phyloP scores from a whole-genome alignment of 2,113 vertebrate species.

The Parotia lawesii region DNA sequence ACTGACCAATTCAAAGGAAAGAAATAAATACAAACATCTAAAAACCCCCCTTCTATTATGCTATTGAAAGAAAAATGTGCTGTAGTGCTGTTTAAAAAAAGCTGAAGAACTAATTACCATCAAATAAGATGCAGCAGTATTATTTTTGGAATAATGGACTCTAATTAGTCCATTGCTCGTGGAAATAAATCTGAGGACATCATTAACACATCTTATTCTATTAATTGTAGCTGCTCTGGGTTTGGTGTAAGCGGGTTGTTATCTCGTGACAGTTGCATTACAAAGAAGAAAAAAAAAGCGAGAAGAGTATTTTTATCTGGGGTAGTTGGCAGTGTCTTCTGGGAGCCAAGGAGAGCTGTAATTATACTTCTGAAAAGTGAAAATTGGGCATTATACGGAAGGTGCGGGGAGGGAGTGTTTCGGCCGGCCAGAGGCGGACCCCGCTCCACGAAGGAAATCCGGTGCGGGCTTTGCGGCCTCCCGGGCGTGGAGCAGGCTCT shows the following conservation, averaged over 20 bases:
- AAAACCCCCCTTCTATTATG: background rate
- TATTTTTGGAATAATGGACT: conserved; percentile 62
- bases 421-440: background rate
- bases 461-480: background rate
- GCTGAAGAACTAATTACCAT: conserved; percentile 31
- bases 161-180: conserved; percentile 26
- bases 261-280: background rate
- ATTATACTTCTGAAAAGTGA: background rate
- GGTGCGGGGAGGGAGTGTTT: background rate
- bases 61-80: conserved; percentile 29
- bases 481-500: background rate
- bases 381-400: background rate
- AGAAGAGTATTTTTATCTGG: background rate
- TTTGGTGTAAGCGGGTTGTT: background rate
- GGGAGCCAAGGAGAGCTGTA: background rate
- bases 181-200: conserved; percentile 39
- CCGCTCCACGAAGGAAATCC: rapidly evolving
- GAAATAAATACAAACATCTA: conserved; percentile 30
- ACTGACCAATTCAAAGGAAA: background rate
- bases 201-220: conserved; percentile 36
- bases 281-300: background rate
- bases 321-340: background rate
- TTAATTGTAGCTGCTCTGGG: background rate
- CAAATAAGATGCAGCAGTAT: conserved; percentile 34
- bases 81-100: conserved; percentile 1